A percentile compares a stretch with the other conserved stretches of the same genome.
phyloP scores from a whole-genome alignment of 2,797 vertebrate genomes.

The Kryptopterus vitreolus region DNA sequence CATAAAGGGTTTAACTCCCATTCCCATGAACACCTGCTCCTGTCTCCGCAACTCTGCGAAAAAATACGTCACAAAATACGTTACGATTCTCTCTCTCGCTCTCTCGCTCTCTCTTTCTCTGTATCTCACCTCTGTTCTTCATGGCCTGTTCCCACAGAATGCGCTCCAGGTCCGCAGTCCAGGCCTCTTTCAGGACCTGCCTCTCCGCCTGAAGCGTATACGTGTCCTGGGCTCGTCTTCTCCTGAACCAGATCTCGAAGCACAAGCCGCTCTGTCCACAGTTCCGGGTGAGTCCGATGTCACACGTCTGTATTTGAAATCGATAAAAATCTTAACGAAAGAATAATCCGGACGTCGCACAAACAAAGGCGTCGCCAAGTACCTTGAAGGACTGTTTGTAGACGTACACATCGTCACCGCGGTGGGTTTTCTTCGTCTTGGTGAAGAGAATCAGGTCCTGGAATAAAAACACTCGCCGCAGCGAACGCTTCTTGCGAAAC shows the following conservation, averaged over 20 bases:
- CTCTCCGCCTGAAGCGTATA: constrained; percentile 75
- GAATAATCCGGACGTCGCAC: too few species aligned
- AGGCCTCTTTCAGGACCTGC: constrained; percentile 72
- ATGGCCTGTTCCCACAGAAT: constrained; percentile 85
- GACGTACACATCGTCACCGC: constrained; percentile 77
- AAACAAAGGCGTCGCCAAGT: neutral
- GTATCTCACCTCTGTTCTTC: constrained; percentile 76
- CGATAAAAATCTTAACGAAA: too few species aligned
- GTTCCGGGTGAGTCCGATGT: constrained; percentile 81
- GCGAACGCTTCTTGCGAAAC: constrained; percentile 75
- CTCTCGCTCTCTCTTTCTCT: neutral
- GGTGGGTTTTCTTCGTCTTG: constrained; percentile 75
- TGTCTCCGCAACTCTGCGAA: constrained; percentile 78
- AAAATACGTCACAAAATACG: neutral
- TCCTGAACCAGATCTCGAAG: constrained; percentile 85
- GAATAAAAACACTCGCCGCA: constrained; percentile 77
- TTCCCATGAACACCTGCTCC: constrained; percentile 81
- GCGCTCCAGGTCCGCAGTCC: constrained; percentile 78
- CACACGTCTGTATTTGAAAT: constrained; percentile 71
- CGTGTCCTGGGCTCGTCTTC: constrained; percentile 81
- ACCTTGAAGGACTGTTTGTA: constrained; percentile 85
- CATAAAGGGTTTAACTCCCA: constrained; percentile 79
- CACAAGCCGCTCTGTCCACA: constrained; percentile 77
- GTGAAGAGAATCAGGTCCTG: constrained; percentile 81
- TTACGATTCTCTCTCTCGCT: neutral